Evolutionary conservation across 2,797 vertebrate genomes (phyloP), one percentile per base, ranked within the genome.

Genomic region (Percopsis omiscomaycus): DNA sequence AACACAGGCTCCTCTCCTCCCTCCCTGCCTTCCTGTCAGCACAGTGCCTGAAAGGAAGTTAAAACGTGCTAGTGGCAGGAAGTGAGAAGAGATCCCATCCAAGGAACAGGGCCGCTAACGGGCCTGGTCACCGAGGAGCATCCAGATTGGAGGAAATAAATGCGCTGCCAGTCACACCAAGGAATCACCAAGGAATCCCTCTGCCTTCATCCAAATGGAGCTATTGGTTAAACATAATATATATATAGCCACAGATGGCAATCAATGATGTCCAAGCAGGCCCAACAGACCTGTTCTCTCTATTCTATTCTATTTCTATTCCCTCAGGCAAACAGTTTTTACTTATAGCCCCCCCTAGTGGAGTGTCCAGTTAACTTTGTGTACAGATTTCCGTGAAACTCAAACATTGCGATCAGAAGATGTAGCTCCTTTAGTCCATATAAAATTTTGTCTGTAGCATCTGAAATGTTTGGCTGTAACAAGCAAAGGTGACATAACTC

Each of bases 131-230:
- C 61, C 69, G 55, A 74, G 66, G 55, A 64, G 54, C 49, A 51
- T 66, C 68, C 66, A 42, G 37, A 42, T 42, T 2, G 37, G 8
- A 42, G 47, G n/a, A 14, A 59, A 66, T 56, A 71, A 66, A 54
- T 22, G 49, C 54, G 61, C 73, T 67, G 76, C 68, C 75, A 77
- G 48, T 77, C 69, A 68, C 72, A 72, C 78, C 71, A 42, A 75
- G 68, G 76, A 46, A 54, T 80, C 60, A 66, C 75, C 1, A 68
- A 68, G 71, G 51, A 66, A 59, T n/a, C 66, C 57, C 50, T 56
- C n/a, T 1, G 57, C 59, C 61, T 57, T 11, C 64, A 47, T 70
- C 71, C 58, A 48, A 62, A 66, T 46, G 28, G 6, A 9, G 8
- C 4, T 5, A 42, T 42, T 42, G 9, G 37, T 6, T 6, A 42